Conservation (phyloP, 2,797 vertebrate genomes). For the Chrosomus eos region DNA sequence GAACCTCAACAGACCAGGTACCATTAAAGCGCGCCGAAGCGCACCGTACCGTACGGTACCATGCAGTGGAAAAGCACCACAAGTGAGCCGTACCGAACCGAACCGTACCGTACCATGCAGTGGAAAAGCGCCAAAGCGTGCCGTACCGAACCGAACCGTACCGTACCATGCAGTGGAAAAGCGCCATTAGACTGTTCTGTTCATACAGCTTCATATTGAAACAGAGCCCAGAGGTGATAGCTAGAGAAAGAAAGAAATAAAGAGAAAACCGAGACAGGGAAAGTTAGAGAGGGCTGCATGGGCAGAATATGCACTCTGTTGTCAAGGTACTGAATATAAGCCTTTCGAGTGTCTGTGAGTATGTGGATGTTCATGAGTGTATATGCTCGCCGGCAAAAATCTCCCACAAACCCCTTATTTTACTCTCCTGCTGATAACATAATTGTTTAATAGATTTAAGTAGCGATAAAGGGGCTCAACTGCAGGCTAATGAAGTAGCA, state of each 20-base stretch:
- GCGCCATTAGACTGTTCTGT: conserved; percentile 48
- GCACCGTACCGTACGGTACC: too few relatives aligned
- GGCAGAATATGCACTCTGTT: conserved; percentile 31
- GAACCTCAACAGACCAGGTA: too few relatives aligned
- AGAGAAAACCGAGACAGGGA: neutral
- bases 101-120: too few relatives aligned
- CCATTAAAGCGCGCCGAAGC: too few relatives aligned
- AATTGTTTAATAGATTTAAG: conserved; percentile 64
- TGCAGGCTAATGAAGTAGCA: conserved; percentile 58
- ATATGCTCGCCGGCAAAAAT: conserved; percentile 38
- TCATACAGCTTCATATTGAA: conserved; percentile 40
- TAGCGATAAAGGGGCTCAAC: conserved; percentile 56
- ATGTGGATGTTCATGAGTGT: conserved; percentile 33
- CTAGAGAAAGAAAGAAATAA: neutral
- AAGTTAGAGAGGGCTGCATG: neutral
- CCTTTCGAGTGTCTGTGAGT: conserved; percentile 23
- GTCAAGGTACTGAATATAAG: conserved; percentile 39
- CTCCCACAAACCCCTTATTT: conserved; percentile 24
- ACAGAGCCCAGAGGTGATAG: conserved; percentile 12
- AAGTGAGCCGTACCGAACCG: too few relatives aligned
- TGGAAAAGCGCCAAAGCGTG: too few relatives aligned
- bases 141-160: too few relatives aligned
- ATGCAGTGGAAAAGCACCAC: too few relatives aligned
- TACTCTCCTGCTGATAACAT: conserved; percentile 57
- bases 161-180: too few relatives aligned